Conservation (phyloP, 2,113 vertebrate genomes). For the Lepus europaeus region DNA sequence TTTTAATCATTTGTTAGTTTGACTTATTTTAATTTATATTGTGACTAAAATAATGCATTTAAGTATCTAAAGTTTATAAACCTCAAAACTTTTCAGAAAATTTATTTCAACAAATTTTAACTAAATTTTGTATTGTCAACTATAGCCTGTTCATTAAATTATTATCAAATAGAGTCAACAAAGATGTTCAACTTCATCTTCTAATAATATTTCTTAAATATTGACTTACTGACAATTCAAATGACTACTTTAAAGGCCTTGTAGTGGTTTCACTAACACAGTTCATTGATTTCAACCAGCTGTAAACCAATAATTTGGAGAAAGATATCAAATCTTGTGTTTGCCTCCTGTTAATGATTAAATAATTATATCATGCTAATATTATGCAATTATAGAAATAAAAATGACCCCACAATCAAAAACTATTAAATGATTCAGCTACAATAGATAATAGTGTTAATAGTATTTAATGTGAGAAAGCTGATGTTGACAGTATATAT, state of each 20-base stretch:
- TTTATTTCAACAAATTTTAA: not conserved
- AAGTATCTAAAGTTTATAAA: not conserved
- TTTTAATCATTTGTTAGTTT: not conserved
- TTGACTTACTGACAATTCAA: not conserved
- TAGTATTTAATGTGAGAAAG: not conserved
- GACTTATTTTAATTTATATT: slow-evolving; percentile 6
- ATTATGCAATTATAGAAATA: not conserved
- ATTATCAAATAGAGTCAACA: not conserved
- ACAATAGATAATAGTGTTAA: fast-evolving
- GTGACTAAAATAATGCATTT: not conserved
- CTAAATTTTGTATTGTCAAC: not conserved
- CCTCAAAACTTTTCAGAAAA: not conserved
- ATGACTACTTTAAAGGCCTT: not conserved
- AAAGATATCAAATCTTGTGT: not conserved
- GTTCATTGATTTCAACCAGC: not conserved
- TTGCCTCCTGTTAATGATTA: not conserved
- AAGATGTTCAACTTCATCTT: not conserved
- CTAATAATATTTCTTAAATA: not conserved
- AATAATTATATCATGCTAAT: not conserved
- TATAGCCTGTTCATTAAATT: not conserved
- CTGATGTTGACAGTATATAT: not conserved
- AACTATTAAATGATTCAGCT: not conserved
- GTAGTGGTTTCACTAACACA: not conserved
- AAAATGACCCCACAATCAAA: not conserved
- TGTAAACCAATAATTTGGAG: not conserved